Evolutionary conservation across 2,888 invertebrate species (phyloP).

Genomic region (Aphodius sticticus): DNA sequence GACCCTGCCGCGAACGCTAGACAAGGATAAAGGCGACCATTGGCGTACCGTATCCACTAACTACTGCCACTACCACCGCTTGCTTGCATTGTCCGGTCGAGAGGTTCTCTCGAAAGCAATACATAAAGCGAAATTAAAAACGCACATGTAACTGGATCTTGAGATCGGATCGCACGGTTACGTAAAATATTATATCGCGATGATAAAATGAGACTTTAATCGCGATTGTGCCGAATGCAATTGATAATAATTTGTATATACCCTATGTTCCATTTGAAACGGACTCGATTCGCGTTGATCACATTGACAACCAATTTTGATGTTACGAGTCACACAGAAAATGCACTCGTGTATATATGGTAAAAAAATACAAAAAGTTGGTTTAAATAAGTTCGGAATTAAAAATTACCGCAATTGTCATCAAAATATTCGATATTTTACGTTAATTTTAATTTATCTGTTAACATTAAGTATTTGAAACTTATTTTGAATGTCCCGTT

Average conservation of each 20-base stretch:
- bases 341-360: too few species aligned
- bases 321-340: too few species aligned
- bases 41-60: background rate
- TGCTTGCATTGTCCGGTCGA: background rate
- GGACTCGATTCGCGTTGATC: too few species aligned
- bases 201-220: background rate
- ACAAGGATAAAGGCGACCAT: constrained; percentile 11
- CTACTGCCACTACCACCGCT: background rate
- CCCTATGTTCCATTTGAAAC: too few species aligned
- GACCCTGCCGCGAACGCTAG: constrained; percentile 5
- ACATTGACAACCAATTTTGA: too few species aligned
- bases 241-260: background rate
- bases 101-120: background rate
- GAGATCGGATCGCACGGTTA: background rate
- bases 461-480: too few species aligned
- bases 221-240: background rate
- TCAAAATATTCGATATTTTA: too few species aligned
- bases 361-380: too few species aligned
- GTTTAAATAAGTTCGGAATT: too few species aligned
- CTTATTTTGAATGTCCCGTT: too few species aligned
- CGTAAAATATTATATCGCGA: background rate
- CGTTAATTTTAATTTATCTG: too few species aligned
- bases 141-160: constrained; percentile 13
- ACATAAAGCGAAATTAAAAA: constrained; percentile 21
- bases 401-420: too few species aligned